Conservation (phyloP, 2,888 invertebrate genomes). For the Ctenicera cuprea region DNA sequence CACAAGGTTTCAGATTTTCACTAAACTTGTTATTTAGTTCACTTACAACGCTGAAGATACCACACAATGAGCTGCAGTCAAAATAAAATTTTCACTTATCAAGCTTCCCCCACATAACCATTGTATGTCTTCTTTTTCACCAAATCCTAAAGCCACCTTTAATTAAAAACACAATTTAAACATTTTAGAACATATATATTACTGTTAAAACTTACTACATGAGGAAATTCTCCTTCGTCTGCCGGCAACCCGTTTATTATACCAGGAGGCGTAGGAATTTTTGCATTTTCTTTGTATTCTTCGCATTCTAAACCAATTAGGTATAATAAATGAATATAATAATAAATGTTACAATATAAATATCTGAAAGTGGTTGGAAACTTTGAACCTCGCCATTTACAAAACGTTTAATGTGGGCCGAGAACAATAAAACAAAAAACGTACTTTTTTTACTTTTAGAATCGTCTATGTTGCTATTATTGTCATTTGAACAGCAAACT, state of each 20-base stretch:
- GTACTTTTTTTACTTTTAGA: conserved; percentile 6
- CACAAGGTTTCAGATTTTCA: neutral
- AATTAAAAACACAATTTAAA: neutral
- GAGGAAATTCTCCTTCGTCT: conserved; percentile 58
- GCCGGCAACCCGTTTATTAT: conserved; percentile 26
- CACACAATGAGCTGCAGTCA: conserved; percentile 81
- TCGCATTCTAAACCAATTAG: neutral
- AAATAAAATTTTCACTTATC: conserved; percentile 76
- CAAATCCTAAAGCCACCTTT: conserved; percentile 63
- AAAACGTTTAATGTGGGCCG: no score
- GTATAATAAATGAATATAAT: neutral
- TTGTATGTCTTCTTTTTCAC: conserved; percentile 59
- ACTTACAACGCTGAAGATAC: neutral
- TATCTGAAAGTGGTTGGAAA: no score
- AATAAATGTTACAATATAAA: neutral
- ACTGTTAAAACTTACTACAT: conserved; percentile 55
- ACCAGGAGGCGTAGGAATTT: conserved; percentile 4
- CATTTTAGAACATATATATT: neutral
- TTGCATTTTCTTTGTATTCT: conserved; percentile 2
- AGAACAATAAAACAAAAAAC: no score
- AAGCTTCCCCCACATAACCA: conserved; percentile 80
- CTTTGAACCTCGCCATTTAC: no score
- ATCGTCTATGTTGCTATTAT: neutral
- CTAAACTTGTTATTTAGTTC: no score
- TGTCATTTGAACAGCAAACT: neutral